Base-by-base conservation (phyloP, 2,888 invertebrate species). In the Chesias legatella region DNA sequence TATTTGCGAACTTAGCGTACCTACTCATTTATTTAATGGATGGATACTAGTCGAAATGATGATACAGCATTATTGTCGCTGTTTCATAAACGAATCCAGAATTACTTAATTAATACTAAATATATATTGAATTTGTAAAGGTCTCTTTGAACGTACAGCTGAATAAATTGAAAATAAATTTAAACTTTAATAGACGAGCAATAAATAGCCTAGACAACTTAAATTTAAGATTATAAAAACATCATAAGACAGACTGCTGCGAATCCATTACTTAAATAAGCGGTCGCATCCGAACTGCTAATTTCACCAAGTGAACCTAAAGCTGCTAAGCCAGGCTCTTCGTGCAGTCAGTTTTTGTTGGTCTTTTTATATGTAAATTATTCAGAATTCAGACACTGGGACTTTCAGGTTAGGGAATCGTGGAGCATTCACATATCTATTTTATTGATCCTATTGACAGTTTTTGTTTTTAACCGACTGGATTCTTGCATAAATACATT, bases 221-320 rank as follows among this genome's bases (percentile, higher is more conserved):
- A 21, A 34, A 17, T 34, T 31, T n/a, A 10, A 37, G 28, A 32
- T 34, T 33, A 33, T 45, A 48, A 50, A 43, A 53, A 43, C 40
- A 43, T 43, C 42, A 46, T 38, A 43, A 42, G 51, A 45, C 44
- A 49, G 44, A 43, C 38, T 28, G 17, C 33, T 27, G 38, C 39
- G 52, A 60, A 48, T 42, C 56, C 57, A 60, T 66, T 64, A 63
- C 53, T 49, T 42, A 62, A 70, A 66, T 63, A 65, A 60, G 63
- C 56, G 56, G 63, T 61, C 32, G 30, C 10, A 59, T 53, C 48
- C 39, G 55, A 61, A 61, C 60, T 65, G 64, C 51, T 67, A 67
- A 71, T 73, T 67, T 64, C 38, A 53, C 58, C 65, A 62, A 72
- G 72, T 69, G 63, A 62, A 63, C 63, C 55, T 58, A 58, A 57